Evolutionary conservation across 64 coral and sea anemone genomes (phyloP).

Genomic region (Catalaphyllia jardinei): DNA sequence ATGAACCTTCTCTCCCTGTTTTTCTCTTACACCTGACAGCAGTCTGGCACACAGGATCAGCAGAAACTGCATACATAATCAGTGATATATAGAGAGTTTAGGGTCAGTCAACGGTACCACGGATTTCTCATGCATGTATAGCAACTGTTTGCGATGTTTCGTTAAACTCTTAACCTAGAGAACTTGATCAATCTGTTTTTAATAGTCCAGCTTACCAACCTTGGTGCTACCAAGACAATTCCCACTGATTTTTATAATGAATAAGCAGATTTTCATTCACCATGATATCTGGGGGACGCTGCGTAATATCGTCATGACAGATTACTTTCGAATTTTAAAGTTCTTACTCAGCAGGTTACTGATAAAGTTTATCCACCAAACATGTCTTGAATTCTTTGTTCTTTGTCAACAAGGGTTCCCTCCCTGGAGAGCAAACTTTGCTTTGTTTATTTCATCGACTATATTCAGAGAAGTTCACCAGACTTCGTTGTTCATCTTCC

Average conservation of each 20-base stretch:
- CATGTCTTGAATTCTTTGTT: slow-evolving; percentile 37
- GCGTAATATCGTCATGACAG: slow-evolving; percentile 5
- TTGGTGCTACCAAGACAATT: not conserved
- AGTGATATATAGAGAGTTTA: not conserved
- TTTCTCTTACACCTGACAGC: not conserved
- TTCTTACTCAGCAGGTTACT: not conserved
- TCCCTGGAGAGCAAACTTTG: not conserved
- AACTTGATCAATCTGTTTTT: slow-evolving; percentile 8
- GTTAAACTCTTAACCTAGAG: not conserved
- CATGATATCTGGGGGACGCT: not conserved
- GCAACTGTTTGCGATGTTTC: too few species aligned
- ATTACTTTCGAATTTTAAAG: not conserved
- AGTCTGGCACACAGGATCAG: not conserved
- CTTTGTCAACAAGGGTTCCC: not conserved
- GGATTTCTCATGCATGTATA: too few species aligned
- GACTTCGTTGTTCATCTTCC: slow-evolving; percentile 3
- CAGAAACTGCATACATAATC: not conserved
- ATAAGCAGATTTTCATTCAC: not conserved
- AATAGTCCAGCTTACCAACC: not conserved
- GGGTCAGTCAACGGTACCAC: not conserved
- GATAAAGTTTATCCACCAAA: slow-evolving; percentile 4
- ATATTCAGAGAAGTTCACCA: slow-evolving; percentile 3
- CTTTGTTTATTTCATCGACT: not conserved
- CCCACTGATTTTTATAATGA: slow-evolving; percentile 7
- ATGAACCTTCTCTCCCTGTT: not conserved